Base-by-base conservation (phyloP, 2,888 invertebrate species). In the Lypha dubia region DNA sequence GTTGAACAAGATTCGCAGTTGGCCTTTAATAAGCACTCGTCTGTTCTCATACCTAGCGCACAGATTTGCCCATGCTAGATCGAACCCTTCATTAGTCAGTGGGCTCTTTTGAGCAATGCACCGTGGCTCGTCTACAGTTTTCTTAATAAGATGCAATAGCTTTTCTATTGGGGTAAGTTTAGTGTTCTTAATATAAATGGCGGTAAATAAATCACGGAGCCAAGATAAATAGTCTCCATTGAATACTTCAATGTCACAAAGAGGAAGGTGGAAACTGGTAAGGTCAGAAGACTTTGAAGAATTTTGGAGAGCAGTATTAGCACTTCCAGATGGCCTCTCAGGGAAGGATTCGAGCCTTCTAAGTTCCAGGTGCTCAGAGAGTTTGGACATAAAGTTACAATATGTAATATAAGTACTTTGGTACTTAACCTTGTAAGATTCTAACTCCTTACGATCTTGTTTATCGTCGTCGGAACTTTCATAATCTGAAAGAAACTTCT, bases 141-240 rank as follows among this genome's bases (percentile, higher is more conserved):
- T 56, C 24, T 28, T 24, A 5, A 24, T 56, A 15, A 56, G n/a
- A n/a, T 56, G 56, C 13, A 56, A 56, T 2, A 56, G 15, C 13
- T 28, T 56, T n/a, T 56, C 56, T 24, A 58, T 28, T 17, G n/a
- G 32, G n/a, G 32, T 58, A 17, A 58, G 58, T 17, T 8, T 32
- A 8, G 58, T 11, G 28, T 58, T 58, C n/a, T 20, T 5, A n/a
- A 28, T 17, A 35, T 32, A 58, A n/a, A 58, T 32, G 9, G 32
- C 58, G 7, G 58, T 58, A 11, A 58, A 58, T 1, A 58, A 15
- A 13, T 58, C 58, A 32, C 58, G 58, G 28, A 32, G 58, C 32
- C 58, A 58, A 15, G 15, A n/a, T 15, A 32, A 15, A 11, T 58
- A 28, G 28, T 28, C 28, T 28, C 28, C 28, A 28, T 28, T 28